phyloP scores from a whole-genome alignment of 2,888 invertebrate species.

The Eristalis pertinax region DNA sequence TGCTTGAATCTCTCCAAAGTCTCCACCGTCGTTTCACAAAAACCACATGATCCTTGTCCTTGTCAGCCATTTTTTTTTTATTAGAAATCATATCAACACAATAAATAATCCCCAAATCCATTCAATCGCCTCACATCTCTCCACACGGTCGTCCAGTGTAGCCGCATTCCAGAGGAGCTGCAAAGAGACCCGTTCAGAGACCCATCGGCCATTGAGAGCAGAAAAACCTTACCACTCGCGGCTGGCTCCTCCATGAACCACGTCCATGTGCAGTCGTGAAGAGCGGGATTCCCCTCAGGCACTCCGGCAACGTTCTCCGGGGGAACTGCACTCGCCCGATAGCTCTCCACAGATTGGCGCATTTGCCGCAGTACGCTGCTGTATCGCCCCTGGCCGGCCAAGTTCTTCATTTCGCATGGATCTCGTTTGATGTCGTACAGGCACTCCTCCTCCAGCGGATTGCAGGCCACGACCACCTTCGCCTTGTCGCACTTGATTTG shows the following conservation, averaged over 20 bases:
- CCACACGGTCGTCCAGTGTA: neutral
- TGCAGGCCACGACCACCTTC: slow-evolving; percentile 73
- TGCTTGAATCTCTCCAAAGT: no score
- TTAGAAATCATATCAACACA: no score
- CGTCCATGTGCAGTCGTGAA: slow-evolving; percentile 84
- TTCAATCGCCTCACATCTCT: neutral
- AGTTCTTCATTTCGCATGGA: slow-evolving; percentile 82
- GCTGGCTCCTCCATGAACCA: slow-evolving; percentile 77
- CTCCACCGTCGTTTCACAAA: no score
- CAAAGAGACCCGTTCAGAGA: neutral
- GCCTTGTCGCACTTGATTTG: slow-evolving; percentile 73
- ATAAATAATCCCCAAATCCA: no score
- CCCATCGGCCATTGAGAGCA: neutral
- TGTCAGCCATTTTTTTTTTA: no score
- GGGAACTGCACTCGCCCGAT: slow-evolving; percentile 80
- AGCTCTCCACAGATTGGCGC: slow-evolving; percentile 80
- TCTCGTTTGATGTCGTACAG: slow-evolving; percentile 82
- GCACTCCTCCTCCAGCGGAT: slow-evolving; percentile 80
- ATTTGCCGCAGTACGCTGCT: slow-evolving; percentile 76
- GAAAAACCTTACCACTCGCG: neutral
- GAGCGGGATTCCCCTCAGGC: slow-evolving; percentile 82
- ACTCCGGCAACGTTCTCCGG: slow-evolving; percentile 82
- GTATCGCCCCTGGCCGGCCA: slow-evolving; percentile 73
- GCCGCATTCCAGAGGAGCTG: slow-evolving; percentile 10
- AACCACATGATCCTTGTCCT: no score